Conservation (phyloP, 2,888 invertebrate genomes). For the Drosophila stalkeri region DNA sequence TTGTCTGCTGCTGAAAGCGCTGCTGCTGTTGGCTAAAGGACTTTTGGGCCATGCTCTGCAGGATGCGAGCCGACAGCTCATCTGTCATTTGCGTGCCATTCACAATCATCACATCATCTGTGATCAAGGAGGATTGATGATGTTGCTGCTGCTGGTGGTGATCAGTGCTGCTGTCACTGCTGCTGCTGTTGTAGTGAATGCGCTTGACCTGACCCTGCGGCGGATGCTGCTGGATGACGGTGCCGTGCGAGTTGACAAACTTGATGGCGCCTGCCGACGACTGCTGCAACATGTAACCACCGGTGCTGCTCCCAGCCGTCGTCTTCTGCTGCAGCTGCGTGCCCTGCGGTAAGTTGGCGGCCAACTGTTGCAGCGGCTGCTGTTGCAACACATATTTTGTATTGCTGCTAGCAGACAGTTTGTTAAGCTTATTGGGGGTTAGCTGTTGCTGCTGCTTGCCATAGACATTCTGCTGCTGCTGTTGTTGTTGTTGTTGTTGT, state of each 20-base stretch:
- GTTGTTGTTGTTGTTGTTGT: constrained; percentile 60
- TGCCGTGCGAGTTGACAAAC: constrained; percentile 85
- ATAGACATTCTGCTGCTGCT: constrained; percentile 57
- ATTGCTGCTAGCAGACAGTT: constrained; percentile 53
- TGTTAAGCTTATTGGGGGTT: constrained; percentile 75
- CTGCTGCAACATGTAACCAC: constrained; percentile 66
- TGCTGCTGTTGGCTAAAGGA: constrained; percentile 79
- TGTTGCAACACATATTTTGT: constrained; percentile 79
- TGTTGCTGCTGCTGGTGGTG: constrained; percentile 47
- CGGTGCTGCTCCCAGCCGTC: constrained; percentile 26
- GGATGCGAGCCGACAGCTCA: constrained; percentile 84
- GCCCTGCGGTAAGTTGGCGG: constrained; percentile 81
- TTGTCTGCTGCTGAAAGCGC: constrained; percentile 63
- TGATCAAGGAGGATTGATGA: constrained; percentile 68
- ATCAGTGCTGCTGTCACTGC: constrained; percentile 47
- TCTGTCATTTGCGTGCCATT: constrained; percentile 85
- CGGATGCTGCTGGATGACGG: constrained; percentile 84
- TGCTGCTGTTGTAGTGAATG: constrained; percentile 63
- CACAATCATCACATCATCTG: constrained; percentile 85
- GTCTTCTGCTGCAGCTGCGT: constrained; percentile 82
- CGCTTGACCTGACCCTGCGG: constrained; percentile 45
- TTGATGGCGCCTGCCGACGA: constrained; percentile 76
- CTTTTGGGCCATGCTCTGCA: constrained; percentile 85
- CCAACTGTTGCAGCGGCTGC: constrained; percentile 63
- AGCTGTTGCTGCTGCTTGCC: constrained; percentile 57